Base-by-base conservation (phyloP, 2,888 invertebrate species). In the Epistrophe grossulariae region DNA sequence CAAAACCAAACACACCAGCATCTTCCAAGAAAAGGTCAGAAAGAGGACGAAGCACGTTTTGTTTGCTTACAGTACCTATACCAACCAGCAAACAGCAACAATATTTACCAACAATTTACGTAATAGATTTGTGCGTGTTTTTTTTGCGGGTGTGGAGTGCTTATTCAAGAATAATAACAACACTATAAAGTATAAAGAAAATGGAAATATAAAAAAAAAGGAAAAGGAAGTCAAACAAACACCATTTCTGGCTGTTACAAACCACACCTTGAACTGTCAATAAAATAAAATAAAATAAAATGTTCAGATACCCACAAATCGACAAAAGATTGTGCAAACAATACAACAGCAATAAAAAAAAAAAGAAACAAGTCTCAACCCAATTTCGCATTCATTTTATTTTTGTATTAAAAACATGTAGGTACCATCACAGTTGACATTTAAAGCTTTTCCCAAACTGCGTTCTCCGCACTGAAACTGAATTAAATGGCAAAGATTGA, bases 251-350 rank as follows among this genome's bases (percentile, higher is more conserved):
- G 31, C 40, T 78, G 68, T 6, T 60, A 43, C 24, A 62, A 72
- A 73, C 81, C 85, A 73, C 85, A 85, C 85, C 85, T 85, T 70
- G 19, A 81, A 81, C 70, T 62, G 60, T 31, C 72, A 84, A 81
- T 68, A 80, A 70, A 40, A 60, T 38, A 73, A 70, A 40, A 60
- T 68, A 80, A 70, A 40, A 60, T 38, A 73, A 70, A 40, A 60
- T 38, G 35, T 38, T 79, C 64, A 80, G 81, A n/a, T 52, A 70
- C 62, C 68, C 72, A 72, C 68, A 78, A 80, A 81, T 79, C 48
- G 77, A 70, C 50, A 71, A 15, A 70, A 74, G 64, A 78, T 50
- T 74, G 52, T 74, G 31, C 78, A 78, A 64, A 78, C 66, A 85
- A 80, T 68, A 19, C 1, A 24, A 24, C 24, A 24, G n/a, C n/a